Base-by-base conservation (phyloP, 23 tunicate genomes). In the Trididemnum miniatum region DNA sequence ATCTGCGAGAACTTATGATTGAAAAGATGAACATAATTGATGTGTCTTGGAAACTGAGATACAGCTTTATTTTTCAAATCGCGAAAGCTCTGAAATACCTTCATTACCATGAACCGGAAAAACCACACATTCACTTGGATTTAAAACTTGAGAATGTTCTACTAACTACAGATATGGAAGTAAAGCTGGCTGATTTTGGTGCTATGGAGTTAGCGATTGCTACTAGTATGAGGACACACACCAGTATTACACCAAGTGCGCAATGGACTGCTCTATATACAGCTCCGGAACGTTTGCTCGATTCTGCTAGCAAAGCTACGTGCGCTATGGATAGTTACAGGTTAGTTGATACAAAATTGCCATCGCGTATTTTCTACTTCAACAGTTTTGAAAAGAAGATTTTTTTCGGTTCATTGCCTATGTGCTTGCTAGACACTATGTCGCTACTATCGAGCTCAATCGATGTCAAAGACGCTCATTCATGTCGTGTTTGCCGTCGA, bases 151-250 rank as follows among this genome's bases (percentile, higher is more conserved):
- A 37, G 38, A 74, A 74, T 74, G 33, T 74, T 37, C 38, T 71
- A n/a, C 23, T 71, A 4, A 32, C 36, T 7, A 32, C 15, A 31
- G 9, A 71, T 32, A 2, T 71, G n/a, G 9, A 12, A n/a, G 31
- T 71, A 33, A 71, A 71, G 26, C 2, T 71, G 26, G 76, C 76
- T 30, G 76, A 71, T 71, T 32, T 71, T 7, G 76, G 38, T 7
- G 27, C 76, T 5, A 2, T 71, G 27, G 26, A n/a, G 7, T 2
- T 71, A 29, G 38, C 36, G 31, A 7, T 29, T 15, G 76, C 44
- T 30, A 18, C 76, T 3, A 25, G 37, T 15, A 37, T 26, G 20
- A 5, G 22, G 22, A 15, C 27, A 20, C 15, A 20, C 15, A 62
- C 26, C 4, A 62, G 20, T 25, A 15, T 62, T 62, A 26, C 15